A percentile compares a stretch with the other conserved stretches of the same genome.
Evolutionary conservation across 2,888 invertebrate genomes (phyloP).

Genomic region (Oxycera nigricornis): DNA sequence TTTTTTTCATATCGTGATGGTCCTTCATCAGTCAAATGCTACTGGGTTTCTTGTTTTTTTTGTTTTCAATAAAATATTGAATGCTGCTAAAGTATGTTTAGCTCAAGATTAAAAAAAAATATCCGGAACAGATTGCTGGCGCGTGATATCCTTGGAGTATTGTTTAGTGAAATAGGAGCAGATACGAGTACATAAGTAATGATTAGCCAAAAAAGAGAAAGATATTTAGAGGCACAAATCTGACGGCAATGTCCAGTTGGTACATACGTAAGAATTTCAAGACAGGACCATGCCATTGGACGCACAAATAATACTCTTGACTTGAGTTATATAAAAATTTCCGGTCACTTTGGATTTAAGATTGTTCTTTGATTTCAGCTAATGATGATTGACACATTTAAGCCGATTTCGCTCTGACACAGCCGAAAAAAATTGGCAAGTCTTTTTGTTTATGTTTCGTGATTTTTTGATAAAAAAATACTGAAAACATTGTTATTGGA

Average conservation of each 20-base stretch:
- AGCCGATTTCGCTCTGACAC: slow-evolving; percentile 22
- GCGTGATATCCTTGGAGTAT: slow-evolving; percentile 32
- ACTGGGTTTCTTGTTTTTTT: too few relatives aligned
- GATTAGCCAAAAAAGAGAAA: not conserved
- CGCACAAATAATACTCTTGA: too few relatives aligned
- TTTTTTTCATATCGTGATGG: slow-evolving; percentile 33
- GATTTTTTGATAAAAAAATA: not conserved
- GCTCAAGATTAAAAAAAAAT: slow-evolving; percentile 16
- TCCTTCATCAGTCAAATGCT: slow-evolving; percentile 20
- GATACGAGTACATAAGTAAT: not conserved
- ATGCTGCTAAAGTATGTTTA: too few relatives aligned
- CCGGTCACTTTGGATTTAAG: slow-evolving; percentile 26
- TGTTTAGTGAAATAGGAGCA: slow-evolving; percentile 22
- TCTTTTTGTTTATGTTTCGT: not conserved
- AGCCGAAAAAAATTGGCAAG: not conserved
- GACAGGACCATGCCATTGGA: too few relatives aligned
- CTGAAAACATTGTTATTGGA: not conserved
- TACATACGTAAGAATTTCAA: not conserved
- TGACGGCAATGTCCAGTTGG: slow-evolving; percentile 24
- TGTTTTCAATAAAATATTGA: too few relatives aligned
- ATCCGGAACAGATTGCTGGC: slow-evolving; percentile 37
- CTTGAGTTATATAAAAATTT: slow-evolving; percentile 28
- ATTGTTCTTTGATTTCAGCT: slow-evolving; percentile 12
- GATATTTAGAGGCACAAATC: slow-evolving; percentile 27
- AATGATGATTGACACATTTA: slow-evolving; percentile 32